Evolutionary conservation across 2,888 invertebrate species (phyloP), one percentile per base, ranked within the genome.

Genomic region (Rhogogaster chlorosoma): DNA sequence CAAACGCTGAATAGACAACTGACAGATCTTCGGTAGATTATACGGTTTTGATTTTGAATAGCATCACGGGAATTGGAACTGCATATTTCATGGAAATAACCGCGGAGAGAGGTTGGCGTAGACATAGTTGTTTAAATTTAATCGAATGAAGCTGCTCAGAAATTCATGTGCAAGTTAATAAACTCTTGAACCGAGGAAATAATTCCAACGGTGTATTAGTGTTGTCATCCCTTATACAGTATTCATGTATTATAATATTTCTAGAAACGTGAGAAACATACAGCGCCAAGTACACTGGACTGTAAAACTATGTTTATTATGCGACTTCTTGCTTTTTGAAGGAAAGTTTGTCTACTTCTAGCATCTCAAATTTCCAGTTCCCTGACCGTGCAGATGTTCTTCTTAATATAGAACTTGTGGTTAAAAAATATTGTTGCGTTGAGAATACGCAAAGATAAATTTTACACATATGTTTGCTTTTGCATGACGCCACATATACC

Each of bases 41-140:
- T 80, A 57, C 80, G 38, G 61, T 61, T 32, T 61, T 32, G 38
- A 49, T 61, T 80, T 38, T 61, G 57, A 80, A 80, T 38, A 80
- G 36, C 26, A 80, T 61, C 80, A n/a, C 57, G 36, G 38, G 61
- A 57, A 32, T n/a, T 61, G 36, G 36, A 61, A 80, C 61, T 80
- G 61, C 80, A 80, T 57, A 80, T 80, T 80, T 80, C 22, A 80
- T 57, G 38, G 38, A 61, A 61, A 80, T 80, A 80, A 80, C 80
- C 61, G 7, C 61, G 36, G 36, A 80, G 22, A 49, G 80, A 38
- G 80, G 38, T 36, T 61, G 26, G 38, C 80, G 80, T 80, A 80
- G 80, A 80, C 80, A 80, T 38, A 80, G 57, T 80, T 80, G 38
- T 61, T 80, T 61, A 80, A 80, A 80, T 61, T 61, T 80, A 26